Base-by-base conservation (phyloP, 2,113 vertebrate genomes). In the Galemys pyrenaicus region DNA sequence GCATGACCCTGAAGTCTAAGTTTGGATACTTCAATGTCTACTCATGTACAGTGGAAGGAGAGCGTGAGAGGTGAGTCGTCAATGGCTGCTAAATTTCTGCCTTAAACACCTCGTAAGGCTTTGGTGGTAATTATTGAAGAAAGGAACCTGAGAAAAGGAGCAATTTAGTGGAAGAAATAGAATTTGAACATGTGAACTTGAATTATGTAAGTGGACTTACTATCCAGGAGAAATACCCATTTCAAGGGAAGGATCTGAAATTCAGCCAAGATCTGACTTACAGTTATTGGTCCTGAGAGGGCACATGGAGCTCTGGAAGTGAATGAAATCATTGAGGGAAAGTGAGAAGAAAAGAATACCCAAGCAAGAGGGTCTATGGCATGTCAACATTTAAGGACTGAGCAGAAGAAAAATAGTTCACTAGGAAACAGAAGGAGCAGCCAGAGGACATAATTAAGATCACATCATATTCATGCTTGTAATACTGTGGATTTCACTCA, bases 151-250 rank as follows among this genome's bases (percentile, higher is more conserved):
- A 51, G 49, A 51, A 7, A 16, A 51, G 49, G 49, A 51, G 17
- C 49, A 49, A 13, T 67, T 87, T 81, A 41, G 54, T 41, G 28
- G 37, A 24, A 68, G 13, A 62, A 54, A 60, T 81, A 62, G 77
- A 81, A 89, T 90, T 90, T 77, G 51, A n/a, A 58, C 13, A 54
- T 86, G 58, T 83, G n/a, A 83, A 82, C 81, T 89, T 90, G 49
- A 87, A 80, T 30, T 90, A 32, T 54, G 2, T 86, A 75, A 81
- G 17, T 86, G 24, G 37, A 60, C 5, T 60, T 22, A 9, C 6
- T 85, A 60, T 89, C 56, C 20, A 46, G 60, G 56, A 91, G 75
- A 91, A 93, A 87, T 77, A n/a, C 28, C 51, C 56, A 87, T 87
- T 91, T 94, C 16, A 3, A 91, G 37, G 12, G n/a, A 77, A 73